Conservation (phyloP, 2,888 invertebrate species). For the Ichneumon xanthorius region DNA sequence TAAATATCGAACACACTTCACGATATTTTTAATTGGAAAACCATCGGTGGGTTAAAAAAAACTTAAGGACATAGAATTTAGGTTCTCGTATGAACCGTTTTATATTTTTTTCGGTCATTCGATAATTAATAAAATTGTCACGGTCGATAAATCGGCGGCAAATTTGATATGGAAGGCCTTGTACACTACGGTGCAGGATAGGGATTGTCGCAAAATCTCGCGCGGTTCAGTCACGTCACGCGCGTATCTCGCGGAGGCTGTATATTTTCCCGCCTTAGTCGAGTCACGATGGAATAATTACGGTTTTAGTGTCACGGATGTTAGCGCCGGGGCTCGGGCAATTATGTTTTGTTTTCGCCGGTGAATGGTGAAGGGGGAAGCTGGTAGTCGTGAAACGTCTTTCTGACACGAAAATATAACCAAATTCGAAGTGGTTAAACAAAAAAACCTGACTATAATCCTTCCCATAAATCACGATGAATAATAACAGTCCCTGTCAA, state of each 20-base stretch:
- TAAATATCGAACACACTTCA: neutral
- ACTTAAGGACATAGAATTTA: neutral
- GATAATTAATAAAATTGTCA: neutral
- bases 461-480: conserved; percentile 35
- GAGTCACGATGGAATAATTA: conserved; percentile 55
- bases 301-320: conserved; percentile 29
- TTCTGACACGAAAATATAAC: neutral
- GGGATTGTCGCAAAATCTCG: conserved; percentile 64
- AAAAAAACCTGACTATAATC: neutral
- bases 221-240: conserved; percentile 64
- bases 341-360: conserved; percentile 30
- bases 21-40: neutral
- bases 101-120: neutral
- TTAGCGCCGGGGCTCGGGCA: neutral
- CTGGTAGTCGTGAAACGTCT: neutral
- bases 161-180: neutral
- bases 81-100: neutral
- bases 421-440: conserved; percentile 10
- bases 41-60: neutral
- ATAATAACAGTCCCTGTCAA: neutral
- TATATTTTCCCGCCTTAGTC: conserved; percentile 57
- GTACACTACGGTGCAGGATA: neutral
- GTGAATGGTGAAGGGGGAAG: neutral
- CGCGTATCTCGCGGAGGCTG: conserved; percentile 42
- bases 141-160: neutral